phyloP scores from a whole-genome alignment of 2,113 vertebrate species.

The Gallinago undulata region DNA sequence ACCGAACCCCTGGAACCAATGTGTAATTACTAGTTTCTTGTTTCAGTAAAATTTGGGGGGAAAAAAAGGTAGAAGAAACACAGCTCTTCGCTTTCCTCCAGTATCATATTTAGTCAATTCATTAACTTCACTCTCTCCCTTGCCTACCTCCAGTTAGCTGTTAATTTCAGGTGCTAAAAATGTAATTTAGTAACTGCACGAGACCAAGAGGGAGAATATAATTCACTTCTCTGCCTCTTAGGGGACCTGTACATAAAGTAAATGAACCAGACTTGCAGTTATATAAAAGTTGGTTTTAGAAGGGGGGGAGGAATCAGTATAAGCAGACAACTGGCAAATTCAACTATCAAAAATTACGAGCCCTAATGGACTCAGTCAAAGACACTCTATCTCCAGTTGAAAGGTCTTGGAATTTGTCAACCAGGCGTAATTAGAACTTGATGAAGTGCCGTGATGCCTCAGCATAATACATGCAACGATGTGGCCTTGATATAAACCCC shows the following conservation, averaged over 20 bases:
- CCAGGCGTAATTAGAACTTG: slow-evolving; percentile 7
- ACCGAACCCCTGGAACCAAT: not conserved
- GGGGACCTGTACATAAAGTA: slow-evolving; percentile 28
- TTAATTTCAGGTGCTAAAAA: slow-evolving; percentile 60
- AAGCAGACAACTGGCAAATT: slow-evolving; percentile 14
- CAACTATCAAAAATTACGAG: not conserved
- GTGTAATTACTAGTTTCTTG: not conserved
- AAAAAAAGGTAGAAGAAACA: not conserved
- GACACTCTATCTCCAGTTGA: slow-evolving; percentile 2
- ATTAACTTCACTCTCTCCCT: slow-evolving; percentile 57
- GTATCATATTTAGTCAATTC: slow-evolving; percentile 53
- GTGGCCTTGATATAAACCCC: not conserved
- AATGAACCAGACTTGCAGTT: slow-evolving; percentile 47
- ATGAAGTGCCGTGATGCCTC: not conserved
- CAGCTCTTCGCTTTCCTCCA: slow-evolving; percentile 1
- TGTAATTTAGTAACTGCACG: slow-evolving; percentile 52
- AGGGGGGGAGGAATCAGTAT: not conserved
- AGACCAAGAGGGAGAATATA: slow-evolving; percentile 44
- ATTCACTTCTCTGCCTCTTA: slow-evolving; percentile 50
- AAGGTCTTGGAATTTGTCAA: slow-evolving; percentile 23
- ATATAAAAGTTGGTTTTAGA: slow-evolving; percentile 29
- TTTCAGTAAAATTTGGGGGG: not conserved
- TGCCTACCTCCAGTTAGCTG: slow-evolving; percentile 14
- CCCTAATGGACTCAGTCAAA: slow-evolving; percentile 31
- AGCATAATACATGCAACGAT: not conserved